Percentiles rank a stretch among this genome's conserved stretches.
Evolutionary conservation across 2,797 vertebrate genomes (phyloP).

Genomic region (Gastrophryne carolinensis): DNA sequence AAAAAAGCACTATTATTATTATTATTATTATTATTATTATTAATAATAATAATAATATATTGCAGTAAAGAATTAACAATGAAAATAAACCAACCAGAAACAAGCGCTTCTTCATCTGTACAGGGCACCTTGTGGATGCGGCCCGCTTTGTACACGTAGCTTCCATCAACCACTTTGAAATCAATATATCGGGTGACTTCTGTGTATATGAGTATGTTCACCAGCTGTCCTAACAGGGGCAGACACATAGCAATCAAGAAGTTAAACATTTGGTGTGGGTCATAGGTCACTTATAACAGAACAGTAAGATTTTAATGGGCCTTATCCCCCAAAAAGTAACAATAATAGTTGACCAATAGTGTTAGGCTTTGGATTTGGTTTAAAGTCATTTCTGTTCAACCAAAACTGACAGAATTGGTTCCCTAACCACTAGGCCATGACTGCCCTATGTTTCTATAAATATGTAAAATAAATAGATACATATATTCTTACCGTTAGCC

Average conservation of each 20-base stretch:
- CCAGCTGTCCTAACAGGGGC: constrained; percentile 78
- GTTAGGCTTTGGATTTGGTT: no score
- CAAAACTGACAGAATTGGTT: no score
- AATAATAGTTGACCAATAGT: no score
- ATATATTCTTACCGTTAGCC: constrained; percentile 81
- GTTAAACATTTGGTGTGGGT: neutral
- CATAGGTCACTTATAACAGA: no score
- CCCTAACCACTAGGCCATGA: no score
- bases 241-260: neutral
- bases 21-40: no score
- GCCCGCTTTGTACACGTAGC: constrained; percentile 89
- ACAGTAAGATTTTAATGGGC: no score
- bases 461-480: no score
- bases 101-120: constrained; percentile 86
- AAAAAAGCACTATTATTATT: no score
- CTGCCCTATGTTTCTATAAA: no score
- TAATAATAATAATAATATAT: neutral
- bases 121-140: constrained; percentile 93
- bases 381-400: no score
- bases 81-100: constrained; percentile 77
- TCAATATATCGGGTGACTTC: constrained; percentile 90
- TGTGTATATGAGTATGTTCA: constrained; percentile 91
- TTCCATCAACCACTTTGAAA: constrained; percentile 91
- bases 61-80: neutral
- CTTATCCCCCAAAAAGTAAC: no score